Percentiles rank a stretch among this genome's conserved stretches.
phyloP scores from a whole-genome alignment of 2,113 vertebrate genomes.

The Triplophysa tibetana region DNA sequence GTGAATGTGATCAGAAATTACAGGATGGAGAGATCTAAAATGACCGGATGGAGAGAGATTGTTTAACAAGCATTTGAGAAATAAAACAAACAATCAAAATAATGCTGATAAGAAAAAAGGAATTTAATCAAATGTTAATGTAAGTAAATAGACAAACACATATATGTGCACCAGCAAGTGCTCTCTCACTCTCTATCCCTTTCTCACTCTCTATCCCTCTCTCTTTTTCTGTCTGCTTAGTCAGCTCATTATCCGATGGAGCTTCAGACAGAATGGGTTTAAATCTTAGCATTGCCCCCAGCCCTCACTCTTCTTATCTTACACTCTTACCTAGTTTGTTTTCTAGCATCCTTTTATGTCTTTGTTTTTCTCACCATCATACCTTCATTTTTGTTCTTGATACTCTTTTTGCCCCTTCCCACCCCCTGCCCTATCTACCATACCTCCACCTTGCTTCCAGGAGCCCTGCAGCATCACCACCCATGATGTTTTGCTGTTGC shows the following conservation, averaged over 20 bases:
- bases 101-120: background rate
- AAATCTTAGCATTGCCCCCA: conserved; percentile 68
- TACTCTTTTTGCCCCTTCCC: conserved; percentile 35
- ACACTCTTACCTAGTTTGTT: conserved; percentile 39
- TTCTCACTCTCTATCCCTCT: conserved; percentile 18
- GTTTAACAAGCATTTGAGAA: background rate
- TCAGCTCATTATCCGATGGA: conserved; percentile 75
- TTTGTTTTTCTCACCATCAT: conserved; percentile 45
- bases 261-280: conserved; percentile 75
- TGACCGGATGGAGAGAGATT: background rate
- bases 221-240: conserved; percentile 62
- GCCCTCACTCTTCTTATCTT: conserved; percentile 47
- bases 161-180: background rate
- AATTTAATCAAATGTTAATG: conserved; percentile 4
- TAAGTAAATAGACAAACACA: conserved; percentile 22
- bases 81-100: background rate
- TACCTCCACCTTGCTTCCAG: conserved; percentile 13
- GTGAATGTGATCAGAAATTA: background rate
- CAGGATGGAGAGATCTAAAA: background rate
- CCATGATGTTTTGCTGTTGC: conserved; percentile 12
- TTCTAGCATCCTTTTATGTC: conserved; percentile 32
- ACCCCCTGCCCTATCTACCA: background rate
- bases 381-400: conserved; percentile 19
- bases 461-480: background rate
- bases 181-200: conserved; percentile 11